Evolutionary conservation across 2,888 invertebrate species (phyloP).

Genomic region (Spilosoma lubricipeda): DNA sequence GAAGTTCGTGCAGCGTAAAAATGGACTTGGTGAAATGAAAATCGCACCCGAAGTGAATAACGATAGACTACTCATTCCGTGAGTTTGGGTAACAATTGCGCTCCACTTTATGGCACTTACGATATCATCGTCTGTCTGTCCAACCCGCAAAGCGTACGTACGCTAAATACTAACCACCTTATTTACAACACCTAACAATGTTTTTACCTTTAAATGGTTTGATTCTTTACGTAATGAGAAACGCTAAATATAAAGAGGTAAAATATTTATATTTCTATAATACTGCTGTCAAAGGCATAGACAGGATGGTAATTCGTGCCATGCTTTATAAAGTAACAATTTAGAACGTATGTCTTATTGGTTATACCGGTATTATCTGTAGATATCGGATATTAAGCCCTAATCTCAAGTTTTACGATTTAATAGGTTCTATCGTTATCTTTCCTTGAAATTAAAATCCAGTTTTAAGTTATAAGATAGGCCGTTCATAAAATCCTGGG

Average conservation of each 20-base stretch:
- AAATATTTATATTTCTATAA: not conserved
- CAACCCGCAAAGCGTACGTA: slow-evolving; percentile 3
- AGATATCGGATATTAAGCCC: not conserved
- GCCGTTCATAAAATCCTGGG: not conserved
- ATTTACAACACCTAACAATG: not conserved
- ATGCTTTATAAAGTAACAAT: not conserved
- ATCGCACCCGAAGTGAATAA: slow-evolving; percentile 64
- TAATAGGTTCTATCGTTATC: not conserved
- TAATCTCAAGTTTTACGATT: not conserved
- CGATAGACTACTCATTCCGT: slow-evolving; percentile 56
- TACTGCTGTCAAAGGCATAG: not conserved
- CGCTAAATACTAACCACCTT: slow-evolving; percentile 1
- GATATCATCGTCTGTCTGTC: slow-evolving; percentile 8
- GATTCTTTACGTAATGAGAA: not conserved
- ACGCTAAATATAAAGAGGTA: not conserved
- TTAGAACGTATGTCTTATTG: not conserved
- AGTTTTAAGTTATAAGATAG: not conserved
- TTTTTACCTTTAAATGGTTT: not conserved
- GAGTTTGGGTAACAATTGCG: slow-evolving; percentile 44
- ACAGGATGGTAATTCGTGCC: not conserved
- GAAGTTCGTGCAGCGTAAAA: slow-evolving; percentile 51
- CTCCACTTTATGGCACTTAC: slow-evolving; percentile 30
- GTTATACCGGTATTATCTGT: not conserved
- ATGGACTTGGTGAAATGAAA: slow-evolving; percentile 59
- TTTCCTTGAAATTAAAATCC: not conserved